Conservation (phyloP, 2,888 invertebrate genomes). For the Charanyca ferruginea region DNA sequence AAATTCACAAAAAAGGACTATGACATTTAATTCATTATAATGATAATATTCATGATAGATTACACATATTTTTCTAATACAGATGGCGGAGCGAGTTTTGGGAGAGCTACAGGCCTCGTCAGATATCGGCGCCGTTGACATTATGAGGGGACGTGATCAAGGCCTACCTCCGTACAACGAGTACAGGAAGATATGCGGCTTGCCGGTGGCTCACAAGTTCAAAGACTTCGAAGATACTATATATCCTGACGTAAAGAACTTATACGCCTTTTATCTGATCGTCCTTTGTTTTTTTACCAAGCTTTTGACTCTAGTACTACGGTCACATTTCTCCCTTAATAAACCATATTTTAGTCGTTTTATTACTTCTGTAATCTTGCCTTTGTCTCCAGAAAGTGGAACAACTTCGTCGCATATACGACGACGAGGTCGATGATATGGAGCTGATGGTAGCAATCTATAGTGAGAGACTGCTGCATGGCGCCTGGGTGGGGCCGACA, state of each 20-base stretch:
- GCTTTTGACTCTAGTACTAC: neutral
- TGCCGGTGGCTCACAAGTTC: constrained; percentile 93
- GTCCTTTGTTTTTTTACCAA: neutral
- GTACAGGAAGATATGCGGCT: constrained; percentile 95
- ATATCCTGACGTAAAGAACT: constrained; percentile 67
- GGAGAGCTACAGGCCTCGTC: constrained; percentile 65
- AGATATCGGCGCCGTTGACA: constrained; percentile 73
- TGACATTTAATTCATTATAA: no score
- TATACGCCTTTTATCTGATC: neutral
- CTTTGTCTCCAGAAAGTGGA: constrained; percentile 67
- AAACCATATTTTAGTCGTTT: no score
- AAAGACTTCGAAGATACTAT: constrained; percentile 94
- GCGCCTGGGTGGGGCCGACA: constrained; percentile 65
- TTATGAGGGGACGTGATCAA: constrained; percentile 92
- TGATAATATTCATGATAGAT: neutral
- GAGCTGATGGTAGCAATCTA: constrained; percentile 73
- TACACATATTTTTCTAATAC: neutral
- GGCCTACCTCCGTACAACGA: constrained; percentile 96
- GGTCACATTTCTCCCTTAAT: no score
- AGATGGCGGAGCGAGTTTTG: constrained; percentile 70
- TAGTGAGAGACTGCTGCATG: constrained; percentile 64
- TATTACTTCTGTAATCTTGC: no score
- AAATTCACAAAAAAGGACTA: no score
- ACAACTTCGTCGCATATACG: constrained; percentile 67
- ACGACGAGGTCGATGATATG: constrained; percentile 67